Evolutionary conservation across 2,888 invertebrate species (phyloP), one percentile per base, ranked within the genome.

Genomic region (Luperina nickerlii): DNA sequence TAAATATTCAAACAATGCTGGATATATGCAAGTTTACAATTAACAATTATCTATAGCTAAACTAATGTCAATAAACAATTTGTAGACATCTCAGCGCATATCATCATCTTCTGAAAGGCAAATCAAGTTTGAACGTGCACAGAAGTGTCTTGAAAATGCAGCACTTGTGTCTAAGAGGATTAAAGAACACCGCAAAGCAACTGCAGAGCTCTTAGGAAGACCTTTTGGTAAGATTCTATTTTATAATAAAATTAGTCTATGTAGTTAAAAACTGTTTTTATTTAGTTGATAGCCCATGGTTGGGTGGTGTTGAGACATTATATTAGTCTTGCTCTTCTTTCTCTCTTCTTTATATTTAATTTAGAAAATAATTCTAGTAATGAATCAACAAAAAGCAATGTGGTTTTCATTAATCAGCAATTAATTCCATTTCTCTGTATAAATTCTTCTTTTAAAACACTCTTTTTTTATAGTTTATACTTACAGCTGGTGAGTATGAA

Each of bases 131-230:
- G 96, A 97, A 87, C 92, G 96, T 84, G 97, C 97, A 63, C 97
- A 97, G 82, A 96, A 95, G 91, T 96, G 96, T 85, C 92, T 97
- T 84, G 96, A 97, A 92, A 97, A 97, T 96, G 97, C 97, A 81
- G 97, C 96, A 51, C 95, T 96, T 90, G 97, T 97, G 15, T 96
- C 97, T 3, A 97, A 97, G 90, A 92, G 96, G 79, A 96, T 97
- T 75, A 97, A 96, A 89, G 97, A 97, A 90, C 97, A 96, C 67
- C 89, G 96, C 13, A 96, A 96, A 92, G 97, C 96, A n/a, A 96
- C 97, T 83, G 97, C 97, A 51, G 97, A 97, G 84, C 90, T 97
- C 71, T 87, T 97, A 90, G 97, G 97, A 76, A 92, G 92, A 77
- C 96, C 96, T 60, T 97, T 96, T 92, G 97, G 97, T 96, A 90